Evolutionary conservation across 1,140 invertebrate species (phyloP).

Genomic region (Cryptotermes secundus): DNA sequence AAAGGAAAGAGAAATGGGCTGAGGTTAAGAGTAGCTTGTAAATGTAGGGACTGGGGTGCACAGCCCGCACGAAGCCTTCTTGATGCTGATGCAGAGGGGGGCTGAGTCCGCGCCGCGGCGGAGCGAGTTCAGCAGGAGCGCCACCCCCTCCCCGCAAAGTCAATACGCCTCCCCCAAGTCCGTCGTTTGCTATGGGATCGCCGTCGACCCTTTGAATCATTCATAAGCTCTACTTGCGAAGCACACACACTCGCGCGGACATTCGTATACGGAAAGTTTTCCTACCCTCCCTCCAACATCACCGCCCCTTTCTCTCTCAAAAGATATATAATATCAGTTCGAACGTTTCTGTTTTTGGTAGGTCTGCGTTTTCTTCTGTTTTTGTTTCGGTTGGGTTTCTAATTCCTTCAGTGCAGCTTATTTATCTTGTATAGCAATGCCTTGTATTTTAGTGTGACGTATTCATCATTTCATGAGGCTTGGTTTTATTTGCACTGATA

Average conservation of each 20-base stretch:
- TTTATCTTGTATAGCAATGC: neutral
- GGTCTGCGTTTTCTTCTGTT: neutral
- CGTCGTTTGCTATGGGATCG: neutral
- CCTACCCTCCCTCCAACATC: no score
- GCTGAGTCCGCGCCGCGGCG: neutral
- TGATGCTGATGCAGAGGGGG: neutral
- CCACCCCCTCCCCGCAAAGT: neutral
- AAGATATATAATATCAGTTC: neutral
- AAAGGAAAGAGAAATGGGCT: no score
- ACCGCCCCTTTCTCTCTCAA: neutral
- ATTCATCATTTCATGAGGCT: no score
- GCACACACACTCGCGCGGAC: neutral
- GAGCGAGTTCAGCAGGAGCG: neutral
- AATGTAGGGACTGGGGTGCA: no score
- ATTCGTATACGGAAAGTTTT: neutral
- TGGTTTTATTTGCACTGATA: no score
- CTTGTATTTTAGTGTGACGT: neutral
- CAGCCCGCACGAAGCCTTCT: no score
- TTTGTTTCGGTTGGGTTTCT: neutral
- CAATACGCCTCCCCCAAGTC: neutral
- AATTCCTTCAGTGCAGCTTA: neutral
- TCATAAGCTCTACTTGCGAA: neutral
- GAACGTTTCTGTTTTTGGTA: neutral
- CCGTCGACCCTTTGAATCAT: constrained; percentile 15
- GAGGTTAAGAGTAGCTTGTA: no score